phyloP scores from a whole-genome alignment of 2,888 invertebrate genomes.

The Erynnis tages region DNA sequence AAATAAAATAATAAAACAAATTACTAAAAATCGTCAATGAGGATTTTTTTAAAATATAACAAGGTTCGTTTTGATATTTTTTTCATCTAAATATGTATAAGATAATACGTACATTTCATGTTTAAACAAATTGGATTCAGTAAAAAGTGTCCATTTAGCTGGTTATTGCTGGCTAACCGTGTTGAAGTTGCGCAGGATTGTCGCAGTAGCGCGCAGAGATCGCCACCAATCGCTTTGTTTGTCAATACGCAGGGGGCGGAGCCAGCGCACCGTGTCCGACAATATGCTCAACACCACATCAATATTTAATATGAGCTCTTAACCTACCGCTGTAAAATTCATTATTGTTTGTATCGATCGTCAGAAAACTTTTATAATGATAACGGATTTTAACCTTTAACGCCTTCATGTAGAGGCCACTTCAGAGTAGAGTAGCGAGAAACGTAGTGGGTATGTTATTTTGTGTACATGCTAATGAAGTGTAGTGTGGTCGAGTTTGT shows the following conservation, averaged over 20 bases:
- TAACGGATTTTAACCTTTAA: constrained; percentile 46
- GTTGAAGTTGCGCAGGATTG: constrained; percentile 72
- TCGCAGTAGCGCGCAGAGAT: constrained; percentile 48
- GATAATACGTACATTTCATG: too few relatives aligned
- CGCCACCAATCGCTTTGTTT: constrained; percentile 70
- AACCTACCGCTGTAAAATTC: constrained; percentile 34
- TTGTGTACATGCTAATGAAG: constrained; percentile 75
- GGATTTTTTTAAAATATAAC: too few relatives aligned
- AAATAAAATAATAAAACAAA: too few relatives aligned
- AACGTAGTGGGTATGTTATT: constrained; percentile 61
- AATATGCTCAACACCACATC: constrained; percentile 30
- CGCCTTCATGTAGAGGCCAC: constrained; percentile 39
- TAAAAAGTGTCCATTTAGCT: constrained; percentile 39
- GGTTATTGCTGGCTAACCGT: constrained; percentile 44
- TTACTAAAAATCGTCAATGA: too few relatives aligned
- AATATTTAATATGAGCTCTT: constrained; percentile 40
- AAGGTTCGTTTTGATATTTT: too few relatives aligned
- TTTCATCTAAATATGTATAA: too few relatives aligned
- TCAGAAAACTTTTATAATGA: constrained; percentile 32
- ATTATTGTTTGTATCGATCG: constrained; percentile 34
- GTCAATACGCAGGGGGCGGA: constrained; percentile 66
- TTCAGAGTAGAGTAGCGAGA: constrained; percentile 37
- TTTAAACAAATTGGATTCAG: background rate
- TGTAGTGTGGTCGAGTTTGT: constrained; percentile 72
- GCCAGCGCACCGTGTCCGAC: constrained; percentile 46